Evolutionary conservation across 2,888 invertebrate species (phyloP).

Genomic region (Drosophila mayaguana): DNA sequence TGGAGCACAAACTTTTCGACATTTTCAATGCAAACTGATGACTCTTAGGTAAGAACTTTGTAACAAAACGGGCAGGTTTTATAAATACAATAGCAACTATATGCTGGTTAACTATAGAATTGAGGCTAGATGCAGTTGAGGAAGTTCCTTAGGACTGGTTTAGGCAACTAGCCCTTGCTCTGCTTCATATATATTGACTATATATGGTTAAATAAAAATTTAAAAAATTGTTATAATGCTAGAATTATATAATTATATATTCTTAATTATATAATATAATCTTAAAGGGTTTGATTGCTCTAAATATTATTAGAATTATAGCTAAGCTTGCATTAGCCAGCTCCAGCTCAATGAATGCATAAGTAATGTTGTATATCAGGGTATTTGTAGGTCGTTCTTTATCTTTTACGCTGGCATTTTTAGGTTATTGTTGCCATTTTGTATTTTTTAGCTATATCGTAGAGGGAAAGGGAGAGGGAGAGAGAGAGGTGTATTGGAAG

Average conservation of each 20-base stretch:
- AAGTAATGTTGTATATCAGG: conserved; percentile 3
- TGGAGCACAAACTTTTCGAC: conserved; percentile 42
- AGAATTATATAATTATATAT: not conserved
- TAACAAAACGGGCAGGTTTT: not conserved
- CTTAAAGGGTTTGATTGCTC: no score
- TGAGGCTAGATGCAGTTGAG: not conserved
- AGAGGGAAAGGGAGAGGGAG: not conserved
- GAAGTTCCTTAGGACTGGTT: not conserved
- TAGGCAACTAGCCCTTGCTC: no score
- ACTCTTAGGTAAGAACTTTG: conserved; percentile 42
- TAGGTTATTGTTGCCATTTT: conserved; percentile 54
- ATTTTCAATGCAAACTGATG: conserved; percentile 47
- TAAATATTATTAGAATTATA: no score
- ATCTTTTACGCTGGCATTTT: not conserved
- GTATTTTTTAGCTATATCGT: conserved; percentile 48
- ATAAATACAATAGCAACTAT: not conserved
- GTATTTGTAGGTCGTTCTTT: conserved; percentile 15
- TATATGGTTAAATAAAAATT: not conserved
- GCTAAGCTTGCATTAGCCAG: not conserved
- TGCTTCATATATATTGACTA: not conserved
- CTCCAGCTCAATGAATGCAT: not conserved
- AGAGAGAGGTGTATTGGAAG: not conserved
- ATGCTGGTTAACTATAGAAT: not conserved
- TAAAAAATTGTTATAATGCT: not conserved
- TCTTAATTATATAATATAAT: no score